Conservation (phyloP, 2,888 invertebrate genomes). For the Hydropsyche betteni region DNA sequence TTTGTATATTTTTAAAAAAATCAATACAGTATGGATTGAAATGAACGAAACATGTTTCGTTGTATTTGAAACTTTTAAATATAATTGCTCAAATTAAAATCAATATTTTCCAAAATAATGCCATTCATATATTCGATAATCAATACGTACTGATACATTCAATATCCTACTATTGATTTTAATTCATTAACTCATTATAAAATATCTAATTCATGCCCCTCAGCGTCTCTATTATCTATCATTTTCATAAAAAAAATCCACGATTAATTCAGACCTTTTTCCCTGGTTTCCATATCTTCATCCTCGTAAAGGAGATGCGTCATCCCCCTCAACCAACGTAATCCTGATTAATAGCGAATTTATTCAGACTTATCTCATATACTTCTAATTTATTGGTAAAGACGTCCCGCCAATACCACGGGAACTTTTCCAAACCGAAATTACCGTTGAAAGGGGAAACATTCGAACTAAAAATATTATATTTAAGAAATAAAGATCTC, state of each 20-base stretch:
- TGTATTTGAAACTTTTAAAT: too few species aligned
- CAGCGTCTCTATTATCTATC: conserved; percentile 17
- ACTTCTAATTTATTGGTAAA: conserved; percentile 38
- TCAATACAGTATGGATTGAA: too few species aligned
- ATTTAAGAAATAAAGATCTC: not conserved
- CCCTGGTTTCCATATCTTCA: not conserved
- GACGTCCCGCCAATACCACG: conserved; percentile 19
- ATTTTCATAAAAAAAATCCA: not conserved
- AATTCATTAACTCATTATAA: too few species aligned
- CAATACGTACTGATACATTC: too few species aligned
- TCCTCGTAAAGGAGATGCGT: not conserved
- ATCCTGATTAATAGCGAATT: conserved; percentile 51
- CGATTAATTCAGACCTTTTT: conserved; percentile 38
- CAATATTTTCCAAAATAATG: too few species aligned
- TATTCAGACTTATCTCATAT: conserved; percentile 49
- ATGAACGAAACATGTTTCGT: too few species aligned
- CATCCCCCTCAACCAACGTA: conserved; percentile 35
- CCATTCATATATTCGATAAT: too few species aligned
- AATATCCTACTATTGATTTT: too few species aligned
- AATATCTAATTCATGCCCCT: too few species aligned
- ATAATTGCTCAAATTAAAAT: too few species aligned
- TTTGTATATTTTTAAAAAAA: too few species aligned
- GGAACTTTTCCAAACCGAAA: not conserved
- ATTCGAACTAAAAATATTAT: not conserved
- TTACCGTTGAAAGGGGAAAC: not conserved